Conservation (phyloP, 1,140 invertebrate genomes). For the Druon quercuslanigerum region DNA sequence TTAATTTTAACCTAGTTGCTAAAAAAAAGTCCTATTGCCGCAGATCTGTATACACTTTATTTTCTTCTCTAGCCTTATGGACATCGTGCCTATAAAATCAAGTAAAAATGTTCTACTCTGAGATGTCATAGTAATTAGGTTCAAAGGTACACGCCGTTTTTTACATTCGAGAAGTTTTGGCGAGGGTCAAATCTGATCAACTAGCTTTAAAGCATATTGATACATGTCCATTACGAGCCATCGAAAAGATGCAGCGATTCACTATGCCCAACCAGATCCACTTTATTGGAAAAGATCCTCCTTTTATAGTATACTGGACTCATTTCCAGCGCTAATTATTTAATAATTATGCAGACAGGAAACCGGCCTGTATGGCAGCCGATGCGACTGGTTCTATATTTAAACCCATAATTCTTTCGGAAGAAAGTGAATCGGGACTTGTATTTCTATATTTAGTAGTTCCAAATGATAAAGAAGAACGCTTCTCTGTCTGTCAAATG, state of each 20-base stretch:
- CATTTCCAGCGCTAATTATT: neutral
- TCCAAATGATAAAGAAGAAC: constrained; percentile 26
- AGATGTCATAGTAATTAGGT: too few relatives aligned
- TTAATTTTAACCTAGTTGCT: too few relatives aligned
- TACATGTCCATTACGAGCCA: neutral
- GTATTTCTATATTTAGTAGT: neutral
- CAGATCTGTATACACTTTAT: too few relatives aligned
- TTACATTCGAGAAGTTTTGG: neutral
- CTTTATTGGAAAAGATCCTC: neutral
- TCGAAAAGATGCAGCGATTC: neutral
- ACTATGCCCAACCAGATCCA: neutral
- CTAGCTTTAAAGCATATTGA: neutral
- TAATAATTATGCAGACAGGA: neutral
- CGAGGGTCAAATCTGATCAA: neutral
- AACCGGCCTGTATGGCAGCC: neutral
- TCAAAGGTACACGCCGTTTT: too few relatives aligned
- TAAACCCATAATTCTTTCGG: neutral
- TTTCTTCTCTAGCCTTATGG: too few relatives aligned
- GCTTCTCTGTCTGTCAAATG: constrained; percentile 28
- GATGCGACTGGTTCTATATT: neutral
- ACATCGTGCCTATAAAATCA: too few relatives aligned
- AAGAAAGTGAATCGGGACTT: neutral
- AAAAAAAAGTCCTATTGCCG: too few relatives aligned
- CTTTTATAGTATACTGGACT: too few relatives aligned
- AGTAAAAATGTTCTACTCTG: too few relatives aligned